phyloP scores from a whole-genome alignment of 2,888 invertebrate species.

The Xestia ashworthii region DNA sequence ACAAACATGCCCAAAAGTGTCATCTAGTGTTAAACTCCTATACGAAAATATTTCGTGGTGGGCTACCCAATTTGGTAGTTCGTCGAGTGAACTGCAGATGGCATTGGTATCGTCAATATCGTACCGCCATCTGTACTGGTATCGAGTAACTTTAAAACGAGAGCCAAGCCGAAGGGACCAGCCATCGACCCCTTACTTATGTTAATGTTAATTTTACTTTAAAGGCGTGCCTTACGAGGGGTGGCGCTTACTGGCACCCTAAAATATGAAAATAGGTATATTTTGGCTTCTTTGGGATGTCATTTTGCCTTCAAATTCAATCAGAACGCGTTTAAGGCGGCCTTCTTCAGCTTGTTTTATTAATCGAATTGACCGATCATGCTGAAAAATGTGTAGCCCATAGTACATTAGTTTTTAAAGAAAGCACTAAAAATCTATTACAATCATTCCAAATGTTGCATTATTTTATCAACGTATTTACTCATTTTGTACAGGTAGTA shows the following conservation, averaged over 20 bases:
- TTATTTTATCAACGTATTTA: neutral
- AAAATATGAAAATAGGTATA: slow-evolving; percentile 61
- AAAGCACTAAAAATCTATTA: neutral
- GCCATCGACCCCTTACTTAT: slow-evolving; percentile 47
- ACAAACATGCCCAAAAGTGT: slow-evolving; percentile 41
- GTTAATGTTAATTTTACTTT: slow-evolving; percentile 66
- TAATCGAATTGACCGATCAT: neutral
- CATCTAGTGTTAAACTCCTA: slow-evolving; percentile 47
- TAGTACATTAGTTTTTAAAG: neutral
- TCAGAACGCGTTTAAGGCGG: neutral
- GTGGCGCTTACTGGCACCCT: slow-evolving; percentile 76
- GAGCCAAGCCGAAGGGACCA: neutral
- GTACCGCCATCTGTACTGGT: slow-evolving; percentile 75
- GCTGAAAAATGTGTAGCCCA: no score
- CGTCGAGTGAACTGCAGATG: slow-evolving; percentile 68
- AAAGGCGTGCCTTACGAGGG: slow-evolving; percentile 79
- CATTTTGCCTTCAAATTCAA: slow-evolving; percentile 1
- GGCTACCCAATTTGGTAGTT: slow-evolving; percentile 36
- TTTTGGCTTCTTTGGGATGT: slow-evolving; percentile 3
- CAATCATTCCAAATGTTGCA: neutral
- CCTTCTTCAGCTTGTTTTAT: neutral
- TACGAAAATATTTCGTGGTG: slow-evolving; percentile 33
- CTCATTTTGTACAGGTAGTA: neutral
- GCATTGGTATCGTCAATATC: slow-evolving; percentile 56
- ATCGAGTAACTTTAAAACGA: slow-evolving; percentile 57